Evolutionary conservation across 1,140 invertebrate genomes (phyloP), one percentile per base, ranked within the genome.

Genomic region (Ips nitidus): DNA sequence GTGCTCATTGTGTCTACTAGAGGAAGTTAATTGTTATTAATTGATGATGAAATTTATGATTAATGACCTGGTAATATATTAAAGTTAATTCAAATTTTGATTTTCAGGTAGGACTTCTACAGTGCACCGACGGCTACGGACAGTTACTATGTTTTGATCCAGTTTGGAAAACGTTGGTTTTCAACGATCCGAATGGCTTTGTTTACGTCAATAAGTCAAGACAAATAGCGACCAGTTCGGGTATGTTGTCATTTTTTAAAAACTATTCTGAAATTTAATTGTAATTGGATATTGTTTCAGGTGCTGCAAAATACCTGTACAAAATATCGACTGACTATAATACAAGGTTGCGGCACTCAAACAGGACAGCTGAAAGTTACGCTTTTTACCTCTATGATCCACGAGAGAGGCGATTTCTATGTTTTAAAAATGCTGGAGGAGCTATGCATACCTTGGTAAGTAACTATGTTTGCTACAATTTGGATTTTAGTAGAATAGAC

Each of bases 341-440:
- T 22, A 22, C 22, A 22, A 22, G 22, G 22, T 22, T 22, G 22
- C 22, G 22, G 22, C 22, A 22, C 22, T 22, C 22, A 22, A 22
- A 22, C 22, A 22, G 22, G 41, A 66, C 39, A 3, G 41, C 42
- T 39, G 45, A 66, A 47, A 63, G 50, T 41, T 4, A 45, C 2
- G 63, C 52, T 52, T 72, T 72, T 41, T 72, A 68, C 39, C 53
- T 74, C 3, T 74, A 70, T 40, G 66, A 74, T 52, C 41, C 60
- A 8, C 45, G 69, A 6, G 64, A 63, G 3, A 43, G 40, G 38
- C 70, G 66, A 39, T 74, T 74, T 47, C 69, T 74, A 8, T 74
- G 73, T 66, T 73, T 68, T 71, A 70, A 69, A 36, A 68, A 66
- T 6, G 38, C 45, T 8, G 47, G 39, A 1, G 66, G 52, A 2